Evolutionary conservation across 1,140 invertebrate genomes (phyloP).

Genomic region (Cotesia vestalis): DNA sequence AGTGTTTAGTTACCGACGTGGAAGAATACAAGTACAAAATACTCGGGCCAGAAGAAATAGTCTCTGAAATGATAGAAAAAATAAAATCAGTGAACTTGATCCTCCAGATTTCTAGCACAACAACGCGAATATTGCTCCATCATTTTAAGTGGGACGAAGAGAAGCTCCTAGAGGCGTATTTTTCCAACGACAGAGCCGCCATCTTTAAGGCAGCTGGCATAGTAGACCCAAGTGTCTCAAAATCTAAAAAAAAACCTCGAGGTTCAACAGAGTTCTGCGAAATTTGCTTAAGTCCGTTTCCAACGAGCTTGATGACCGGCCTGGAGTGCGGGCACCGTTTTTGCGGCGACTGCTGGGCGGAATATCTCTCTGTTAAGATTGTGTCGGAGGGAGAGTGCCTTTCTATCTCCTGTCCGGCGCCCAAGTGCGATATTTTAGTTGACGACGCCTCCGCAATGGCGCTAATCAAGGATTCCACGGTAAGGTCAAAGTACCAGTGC

Average conservation of each 20-base stretch:
- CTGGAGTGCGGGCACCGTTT: slow-evolving; percentile 96
- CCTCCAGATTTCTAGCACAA: slow-evolving; percentile 84
- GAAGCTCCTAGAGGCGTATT: slow-evolving; percentile 95
- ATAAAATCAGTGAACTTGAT: neutral
- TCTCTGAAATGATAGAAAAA: too few relatives aligned
- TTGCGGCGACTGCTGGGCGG: slow-evolving; percentile 93
- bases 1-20: too few relatives aligned
- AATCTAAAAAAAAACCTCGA: slow-evolving; percentile 66
- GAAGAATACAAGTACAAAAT: too few relatives aligned
- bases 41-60: too few relatives aligned
- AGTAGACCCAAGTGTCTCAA: slow-evolving; percentile 73
- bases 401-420: slow-evolving; percentile 95
- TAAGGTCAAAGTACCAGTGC: slow-evolving; percentile 96
- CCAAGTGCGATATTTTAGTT: slow-evolving; percentile 91
- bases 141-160: slow-evolving; percentile 99
- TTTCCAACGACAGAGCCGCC: slow-evolving; percentile 93
- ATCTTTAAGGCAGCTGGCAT: slow-evolving; percentile 94
- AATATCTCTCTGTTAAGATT: slow-evolving; percentile 98
- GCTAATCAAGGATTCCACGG: slow-evolving; percentile 89
- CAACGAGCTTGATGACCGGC: slow-evolving; percentile 92
- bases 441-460: slow-evolving; percentile 97
- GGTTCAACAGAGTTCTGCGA: slow-evolving; percentile 89
- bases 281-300: slow-evolving; percentile 88
- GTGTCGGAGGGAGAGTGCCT: slow-evolving; percentile 96
- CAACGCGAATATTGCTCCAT: slow-evolving; percentile 91